Evolutionary conservation across 2,888 invertebrate genomes (phyloP), one percentile per base, ranked within the genome.

Genomic region (Hipparchia sbordonii): DNA sequence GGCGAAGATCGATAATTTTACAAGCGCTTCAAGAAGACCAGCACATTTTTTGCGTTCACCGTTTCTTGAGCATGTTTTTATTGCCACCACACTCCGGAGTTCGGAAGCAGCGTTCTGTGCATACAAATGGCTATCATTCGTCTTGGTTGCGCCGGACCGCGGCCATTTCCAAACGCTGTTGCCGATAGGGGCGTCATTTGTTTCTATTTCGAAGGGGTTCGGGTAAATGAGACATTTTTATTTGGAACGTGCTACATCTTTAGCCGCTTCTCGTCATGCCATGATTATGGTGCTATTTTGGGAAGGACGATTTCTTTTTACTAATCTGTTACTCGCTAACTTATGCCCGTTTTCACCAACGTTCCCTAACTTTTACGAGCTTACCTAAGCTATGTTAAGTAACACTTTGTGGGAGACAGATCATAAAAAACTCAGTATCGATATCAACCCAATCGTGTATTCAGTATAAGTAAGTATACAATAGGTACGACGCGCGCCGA

Each of bases 51-150:
- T 39, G 39, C 39, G 39, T 39, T 48, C 48, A 48, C 48, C 48
- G 6, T 51, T 52, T 10, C 66, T n/a, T 45, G 60, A 39, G 54
- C 33, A 48, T 67, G 46, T 56, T 56, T 45, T 46, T 48, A 23
- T 48, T 33, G 12, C n/a, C 13, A 10, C 9, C 6, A 48, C 7
- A 48, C 48, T 6, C 48, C 48, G 48, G 10, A 46, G 7, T 68
- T 13, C 48, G 39, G 57, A 48, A 9, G 48, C 48, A 12, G 23
- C n/a, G 46, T 68, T 12, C 23, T 59, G 13, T 59, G 57, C 67
- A 68, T 68, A 68, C 59, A 68, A 68, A 68, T 68, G 23, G 59
- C 67, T 59, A 48, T 68, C 67, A 68, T 68, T 48, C 46, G 57
- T 68, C 59, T 68, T 48, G 54, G 45, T 61, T 12, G 51, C n/a